Percentiles rank a stretch among this genome's conserved stretches.
phyloP scores from a whole-genome alignment of 2,797 vertebrate genomes.

The Pseudomugil gertrudae region DNA sequence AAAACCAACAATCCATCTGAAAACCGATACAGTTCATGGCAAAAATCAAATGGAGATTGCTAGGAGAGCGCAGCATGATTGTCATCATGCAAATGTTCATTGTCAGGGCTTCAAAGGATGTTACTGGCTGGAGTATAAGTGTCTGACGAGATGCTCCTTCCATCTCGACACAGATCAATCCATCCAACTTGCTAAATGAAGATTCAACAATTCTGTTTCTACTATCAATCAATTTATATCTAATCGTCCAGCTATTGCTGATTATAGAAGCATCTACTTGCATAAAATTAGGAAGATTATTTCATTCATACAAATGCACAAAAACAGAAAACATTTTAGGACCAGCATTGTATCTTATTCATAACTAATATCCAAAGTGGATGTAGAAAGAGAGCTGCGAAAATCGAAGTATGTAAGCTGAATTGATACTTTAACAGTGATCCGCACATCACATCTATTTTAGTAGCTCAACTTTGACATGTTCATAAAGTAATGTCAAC shows the following conservation, averaged over 20 bases:
- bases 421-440: neutral
- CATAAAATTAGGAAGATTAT: neutral
- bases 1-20: conserved; percentile 4
- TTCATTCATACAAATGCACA: neutral
- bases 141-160: neutral
- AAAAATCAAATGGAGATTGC: neutral
- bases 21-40: neutral
- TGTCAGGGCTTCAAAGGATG: neutral
- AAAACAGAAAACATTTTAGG: neutral
- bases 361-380: neutral
- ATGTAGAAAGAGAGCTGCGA: neutral
- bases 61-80: neutral
- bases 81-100: neutral
- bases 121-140: neutral
- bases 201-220: neutral
- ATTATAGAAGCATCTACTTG: neutral
- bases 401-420: neutral
- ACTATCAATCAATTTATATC: neutral
- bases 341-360: neutral
- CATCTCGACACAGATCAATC: neutral
- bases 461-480: conserved; percentile 22
- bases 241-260: neutral
- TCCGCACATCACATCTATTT: neutral
- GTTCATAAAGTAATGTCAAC: conserved; percentile 40
- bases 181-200: neutral